A percentile compares a stretch with the other conserved stretches of the same genome.
These are phyloP conservation scores for Camponotus pennsylvanicus DNA, from an alignment of 1,140 invertebrate species.

Conservation along the genomic window DNA sequence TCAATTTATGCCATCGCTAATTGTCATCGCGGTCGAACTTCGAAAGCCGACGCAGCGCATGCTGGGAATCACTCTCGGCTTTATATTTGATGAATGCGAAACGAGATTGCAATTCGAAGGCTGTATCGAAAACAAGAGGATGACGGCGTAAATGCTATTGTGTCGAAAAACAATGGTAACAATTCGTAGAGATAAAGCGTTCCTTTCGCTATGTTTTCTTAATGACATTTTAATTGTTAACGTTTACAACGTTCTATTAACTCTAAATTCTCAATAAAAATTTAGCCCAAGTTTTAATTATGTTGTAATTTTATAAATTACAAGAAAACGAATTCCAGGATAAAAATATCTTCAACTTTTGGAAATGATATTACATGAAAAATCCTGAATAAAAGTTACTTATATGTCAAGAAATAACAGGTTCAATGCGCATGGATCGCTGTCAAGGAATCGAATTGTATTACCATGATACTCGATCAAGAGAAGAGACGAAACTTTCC, in stretches of 20 bases:
- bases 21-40: constrained; percentile 75
- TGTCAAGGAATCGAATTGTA: background rate
- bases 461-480: constrained; percentile 32
- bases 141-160: background rate
- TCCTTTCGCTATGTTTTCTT: background rate
- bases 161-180: background rate
- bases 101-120: constrained; percentile 36
- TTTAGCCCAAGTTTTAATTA: background rate
- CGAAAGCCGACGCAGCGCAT: constrained; percentile 1
- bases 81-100: constrained; percentile 71
- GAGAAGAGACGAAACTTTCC: background rate
- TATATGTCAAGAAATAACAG: constrained; percentile 7
- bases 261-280: background rate
- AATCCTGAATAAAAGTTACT: background rate
- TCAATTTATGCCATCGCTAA: constrained; percentile 78
- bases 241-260: background rate
- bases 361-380: background rate
- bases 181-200: background rate
- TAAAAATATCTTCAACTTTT: constrained; percentile 8
- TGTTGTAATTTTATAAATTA: background rate
- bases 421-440: background rate
- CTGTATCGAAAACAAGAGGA: constrained; percentile 22
- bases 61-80: constrained; percentile 67
- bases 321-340: background rate
- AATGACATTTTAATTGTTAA: background rate